Evolutionary conservation across 2,113 vertebrate species (phyloP), one percentile per base, ranked within the genome.

Genomic region (Micronisus gabar): DNA sequence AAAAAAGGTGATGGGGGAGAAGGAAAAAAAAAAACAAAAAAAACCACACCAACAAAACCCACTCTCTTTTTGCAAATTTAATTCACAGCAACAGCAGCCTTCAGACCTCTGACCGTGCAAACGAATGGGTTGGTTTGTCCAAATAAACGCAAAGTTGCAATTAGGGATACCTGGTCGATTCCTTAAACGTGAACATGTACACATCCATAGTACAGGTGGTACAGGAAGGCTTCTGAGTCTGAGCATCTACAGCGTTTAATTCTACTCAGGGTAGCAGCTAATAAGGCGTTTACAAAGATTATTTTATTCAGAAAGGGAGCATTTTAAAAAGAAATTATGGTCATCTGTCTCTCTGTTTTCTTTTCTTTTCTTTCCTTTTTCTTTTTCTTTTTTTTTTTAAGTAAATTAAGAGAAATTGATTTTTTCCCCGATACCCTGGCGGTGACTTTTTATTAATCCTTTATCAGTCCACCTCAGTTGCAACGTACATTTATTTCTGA

Each of bases 391-490:
- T 12, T 34, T 58, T 12, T 47, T 40, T 38, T 6, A 20, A 32
- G 9, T 53, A 71, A 88, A 81, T 43, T 30, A 75, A 88, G 45
- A 45, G 0, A 79, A 72, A 88, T 36, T 16, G 1, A 22, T 70
- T 55, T n/a, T 36, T 15, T 1, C 2, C 2, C 26, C 0, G 0
- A 29, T 40, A 58, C 21, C 18, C 19, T 48, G 27, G 10, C 9
- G 1, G 10, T 81, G 80, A 52, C 34, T 89, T 96, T 84, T 91
- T 91, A 68, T 75, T 91, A 95, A 80, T 76, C 36, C 10, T 91
- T 79, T 75, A 61, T 81, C 70, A 71, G n/a, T 74, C 79, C 55
- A 81, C 26, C 41, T 94, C 59, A 41, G 38, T 59, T 82, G 34
- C 48, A 86, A 82, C 32, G 79, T 79, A 34, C 9, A 13, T 85